phyloP scores from a whole-genome alignment of 2,888 invertebrate species.

The Caenorhabditis virilis region DNA sequence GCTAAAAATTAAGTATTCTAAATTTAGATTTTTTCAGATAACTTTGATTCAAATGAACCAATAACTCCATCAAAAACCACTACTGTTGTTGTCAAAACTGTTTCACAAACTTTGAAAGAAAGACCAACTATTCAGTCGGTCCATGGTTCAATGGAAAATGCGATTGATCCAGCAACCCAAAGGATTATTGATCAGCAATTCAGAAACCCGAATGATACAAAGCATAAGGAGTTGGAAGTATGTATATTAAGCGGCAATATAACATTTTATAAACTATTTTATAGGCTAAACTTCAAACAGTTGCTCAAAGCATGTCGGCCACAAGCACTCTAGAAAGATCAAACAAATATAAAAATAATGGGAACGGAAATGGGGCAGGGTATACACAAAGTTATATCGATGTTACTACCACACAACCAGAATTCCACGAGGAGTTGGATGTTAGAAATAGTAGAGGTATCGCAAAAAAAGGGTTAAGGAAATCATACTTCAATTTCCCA shows the following conservation, averaged over 20 bases:
- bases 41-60: constrained; percentile 43
- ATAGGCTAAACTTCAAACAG: constrained; percentile 38
- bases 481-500: too few species aligned
- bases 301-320: constrained; percentile 30
- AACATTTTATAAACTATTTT: constrained; percentile 5
- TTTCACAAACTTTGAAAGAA: constrained; percentile 52
- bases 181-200: constrained; percentile 42
- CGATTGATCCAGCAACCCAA: constrained; percentile 52
- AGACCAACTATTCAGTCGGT: constrained; percentile 55
- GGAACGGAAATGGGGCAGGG: neutral
- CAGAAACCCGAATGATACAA: constrained; percentile 36
- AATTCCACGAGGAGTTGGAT: constrained; percentile 33
- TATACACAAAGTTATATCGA: constrained; percentile 18
- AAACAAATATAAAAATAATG: constrained; percentile 20
- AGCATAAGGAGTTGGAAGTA: constrained; percentile 35
- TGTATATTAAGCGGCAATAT: neutral
- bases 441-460: constrained; percentile 26
- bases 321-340: constrained; percentile 26
- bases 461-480: too few species aligned
- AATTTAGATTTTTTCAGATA: constrained; percentile 31
- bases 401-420: constrained; percentile 23
- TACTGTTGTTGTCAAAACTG: constrained; percentile 57
- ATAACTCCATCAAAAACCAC: constrained; percentile 55
- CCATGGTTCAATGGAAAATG: constrained; percentile 56
- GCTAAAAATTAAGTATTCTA: neutral